Evolutionary conservation across 2,797 vertebrate genomes (phyloP).

Genomic region (Rhabdomys pumilio): DNA sequence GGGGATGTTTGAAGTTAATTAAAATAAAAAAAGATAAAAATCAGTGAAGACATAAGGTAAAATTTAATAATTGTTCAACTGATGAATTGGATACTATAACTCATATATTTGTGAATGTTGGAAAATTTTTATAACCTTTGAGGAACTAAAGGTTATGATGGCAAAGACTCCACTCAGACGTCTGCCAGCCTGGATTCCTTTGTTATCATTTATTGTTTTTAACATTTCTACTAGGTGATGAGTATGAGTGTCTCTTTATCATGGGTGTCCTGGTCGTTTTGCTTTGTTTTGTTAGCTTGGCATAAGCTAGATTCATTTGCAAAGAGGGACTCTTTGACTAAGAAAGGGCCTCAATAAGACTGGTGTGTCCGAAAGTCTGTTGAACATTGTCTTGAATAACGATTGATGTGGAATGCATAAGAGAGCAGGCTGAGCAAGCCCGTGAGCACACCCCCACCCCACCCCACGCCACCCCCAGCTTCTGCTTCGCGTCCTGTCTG

Average conservation of each 20-base stretch:
- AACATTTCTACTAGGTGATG: not conserved
- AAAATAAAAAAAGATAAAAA: not conserved
- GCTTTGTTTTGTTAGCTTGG: not conserved
- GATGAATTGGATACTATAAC: not conserved
- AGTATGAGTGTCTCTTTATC: not conserved
- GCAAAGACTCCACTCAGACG: not conserved
- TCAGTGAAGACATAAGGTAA: not conserved
- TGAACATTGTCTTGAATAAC: not conserved
- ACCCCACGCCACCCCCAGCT: not conserved
- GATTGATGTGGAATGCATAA: no score
- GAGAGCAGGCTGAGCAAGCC: not conserved
- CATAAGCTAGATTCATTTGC: not conserved
- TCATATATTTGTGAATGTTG: not conserved
- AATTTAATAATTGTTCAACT: not conserved
- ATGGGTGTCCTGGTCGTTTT: not conserved
- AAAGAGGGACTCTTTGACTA: not conserved
- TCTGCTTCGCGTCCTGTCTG: not conserved
- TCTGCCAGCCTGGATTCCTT: not conserved
- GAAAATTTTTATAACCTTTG: slow-evolving; percentile 22
- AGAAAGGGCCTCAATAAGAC: not conserved
- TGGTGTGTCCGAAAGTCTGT: not conserved
- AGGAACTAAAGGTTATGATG: not conserved
- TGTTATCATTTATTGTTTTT: not conserved
- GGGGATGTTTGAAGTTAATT: not conserved
- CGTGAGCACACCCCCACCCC: not conserved